phyloP scores from a whole-genome alignment of 2,797 vertebrate species.

The Danio choprae region DNA sequence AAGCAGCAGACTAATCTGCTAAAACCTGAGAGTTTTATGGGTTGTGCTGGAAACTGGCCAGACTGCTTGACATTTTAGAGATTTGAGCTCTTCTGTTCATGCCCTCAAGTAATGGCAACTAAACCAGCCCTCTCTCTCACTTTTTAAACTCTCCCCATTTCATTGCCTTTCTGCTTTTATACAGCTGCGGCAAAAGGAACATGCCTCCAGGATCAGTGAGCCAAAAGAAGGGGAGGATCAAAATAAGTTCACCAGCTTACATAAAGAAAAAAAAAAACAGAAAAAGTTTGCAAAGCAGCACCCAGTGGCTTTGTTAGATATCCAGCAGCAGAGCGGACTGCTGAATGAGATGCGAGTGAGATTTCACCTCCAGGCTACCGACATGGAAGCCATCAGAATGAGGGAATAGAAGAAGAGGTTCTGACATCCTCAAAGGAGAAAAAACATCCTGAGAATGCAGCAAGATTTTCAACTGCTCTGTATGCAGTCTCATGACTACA shows the following conservation, averaged over 20 bases:
- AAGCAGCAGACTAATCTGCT: slow-evolving; percentile 62
- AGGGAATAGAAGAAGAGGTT: background rate
- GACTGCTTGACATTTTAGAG: slow-evolving; percentile 58
- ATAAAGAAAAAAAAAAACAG: slow-evolving; percentile 9
- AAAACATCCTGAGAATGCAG: slow-evolving; percentile 13
- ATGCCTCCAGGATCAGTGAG: slow-evolving; percentile 19
- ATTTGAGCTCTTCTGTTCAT: slow-evolving; percentile 40
- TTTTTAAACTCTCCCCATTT: slow-evolving; percentile 23
- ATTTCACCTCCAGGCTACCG: slow-evolving; percentile 20
- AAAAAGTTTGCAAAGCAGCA: slow-evolving; percentile 1
- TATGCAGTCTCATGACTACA: slow-evolving; percentile 38
- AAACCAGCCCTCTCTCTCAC: background rate
- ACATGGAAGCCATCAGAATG: slow-evolving; percentile 15
- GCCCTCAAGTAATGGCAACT: slow-evolving; percentile 40
- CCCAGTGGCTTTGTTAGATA: slow-evolving; percentile 14
- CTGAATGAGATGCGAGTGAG: slow-evolving; percentile 22
- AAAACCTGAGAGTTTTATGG: slow-evolving; percentile 59
- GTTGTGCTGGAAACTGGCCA: slow-evolving; percentile 52
- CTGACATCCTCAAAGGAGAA: background rate
- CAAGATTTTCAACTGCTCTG: slow-evolving; percentile 37
- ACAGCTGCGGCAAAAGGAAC: slow-evolving; percentile 47
- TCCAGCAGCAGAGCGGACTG: slow-evolving; percentile 1
- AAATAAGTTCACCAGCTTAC: slow-evolving; percentile 45
- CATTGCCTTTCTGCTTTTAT: slow-evolving; percentile 45
- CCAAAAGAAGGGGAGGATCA: slow-evolving; percentile 21